phyloP scores from a whole-genome alignment of 2,888 invertebrate genomes.

The Ophioninae sp. region DNA sequence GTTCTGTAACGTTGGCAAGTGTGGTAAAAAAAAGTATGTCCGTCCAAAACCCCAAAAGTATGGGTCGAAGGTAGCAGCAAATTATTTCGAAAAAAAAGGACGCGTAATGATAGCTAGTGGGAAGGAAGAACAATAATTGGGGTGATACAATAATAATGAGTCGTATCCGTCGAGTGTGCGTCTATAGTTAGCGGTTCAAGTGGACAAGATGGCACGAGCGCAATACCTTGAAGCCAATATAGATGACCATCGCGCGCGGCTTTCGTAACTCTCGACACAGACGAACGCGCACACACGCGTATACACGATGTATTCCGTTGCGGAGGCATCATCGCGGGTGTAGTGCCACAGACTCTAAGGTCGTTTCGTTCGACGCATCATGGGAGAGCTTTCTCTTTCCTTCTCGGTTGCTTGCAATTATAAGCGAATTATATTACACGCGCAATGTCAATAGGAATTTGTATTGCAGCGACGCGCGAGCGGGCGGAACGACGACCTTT shows the following conservation, averaged over 20 bases:
- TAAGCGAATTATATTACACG: slow-evolving; percentile 40
- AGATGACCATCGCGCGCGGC: slow-evolving; percentile 23
- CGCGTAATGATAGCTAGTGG: not conserved
- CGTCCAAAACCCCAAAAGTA: not conserved
- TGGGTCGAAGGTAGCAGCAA: not conserved
- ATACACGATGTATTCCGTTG: not conserved
- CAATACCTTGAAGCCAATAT: slow-evolving; percentile 20
- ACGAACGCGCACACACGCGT: slow-evolving; percentile 1
- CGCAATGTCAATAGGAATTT: slow-evolving; percentile 44
- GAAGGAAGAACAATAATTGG: not conserved
- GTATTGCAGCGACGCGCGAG: slow-evolving; percentile 28
- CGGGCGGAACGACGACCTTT: slow-evolving; percentile 39
- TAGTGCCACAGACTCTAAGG: slow-evolving; percentile 39
- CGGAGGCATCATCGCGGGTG: not conserved
- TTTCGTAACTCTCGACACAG: slow-evolving; percentile 33
- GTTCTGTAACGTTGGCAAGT: not conserved
- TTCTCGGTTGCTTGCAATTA: slow-evolving; percentile 34
- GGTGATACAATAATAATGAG: slow-evolving; percentile 15
- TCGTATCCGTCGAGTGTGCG: not conserved
- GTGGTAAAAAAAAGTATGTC: not conserved
- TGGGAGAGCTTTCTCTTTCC: slow-evolving; percentile 48
- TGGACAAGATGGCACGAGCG: slow-evolving; percentile 41
- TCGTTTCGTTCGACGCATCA: slow-evolving; percentile 38
- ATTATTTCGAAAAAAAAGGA: not conserved
- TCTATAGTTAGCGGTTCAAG: slow-evolving; percentile 15